Base-by-base conservation (phyloP, 2,797 vertebrate species). In the Carcharodon carcharias region DNA sequence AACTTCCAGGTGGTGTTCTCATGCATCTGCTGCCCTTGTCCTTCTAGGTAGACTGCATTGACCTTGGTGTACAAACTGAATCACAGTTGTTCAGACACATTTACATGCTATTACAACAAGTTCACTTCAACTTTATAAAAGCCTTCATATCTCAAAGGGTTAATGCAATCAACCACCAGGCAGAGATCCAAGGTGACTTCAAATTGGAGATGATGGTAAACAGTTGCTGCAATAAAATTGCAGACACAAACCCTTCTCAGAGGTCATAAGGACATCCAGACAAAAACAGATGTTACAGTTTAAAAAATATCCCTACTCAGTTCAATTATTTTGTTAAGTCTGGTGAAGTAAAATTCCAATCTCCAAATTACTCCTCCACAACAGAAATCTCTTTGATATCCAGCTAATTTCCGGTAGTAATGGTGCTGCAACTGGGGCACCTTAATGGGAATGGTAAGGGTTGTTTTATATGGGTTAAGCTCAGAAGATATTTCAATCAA, bases 141-240 rank as follows among this genome's bases (percentile, higher is more conserved):
- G 21, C 4, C 85, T 93, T 93, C n/a, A 63, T 63, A 18, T n/a
- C 35, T 93, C 61, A 40, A 93, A 67, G 14, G 4, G 16, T 88
- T 88, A 65, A 65, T 63, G 26, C 31, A 91, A 58, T 61, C 26
- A 91, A 26, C 45, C 45, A 93, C 91, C n/a, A 65, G 91, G 58
- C 91, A 63, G 23, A 4, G 61, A 93, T 93, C 61, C 91, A 67
- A 40, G 35, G 26, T 23, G 16, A 93, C 61, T 65, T 93, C 58
- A 93, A 93, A 93, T 61, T 93, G 85, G 23, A 28, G 16, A 50
- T 93, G 91, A 65, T n/a, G 67, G n/a, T 93, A 67, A 93, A 93
- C 61, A 67, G 91, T 67, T 67, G 63, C 61, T n/a, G 61, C 35
- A 93, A 67, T 93, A 93, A 93, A 93, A 45, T 92, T 6, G 54